phyloP scores from a whole-genome alignment of 2,888 invertebrate genomes.

The Cantharis rufa region DNA sequence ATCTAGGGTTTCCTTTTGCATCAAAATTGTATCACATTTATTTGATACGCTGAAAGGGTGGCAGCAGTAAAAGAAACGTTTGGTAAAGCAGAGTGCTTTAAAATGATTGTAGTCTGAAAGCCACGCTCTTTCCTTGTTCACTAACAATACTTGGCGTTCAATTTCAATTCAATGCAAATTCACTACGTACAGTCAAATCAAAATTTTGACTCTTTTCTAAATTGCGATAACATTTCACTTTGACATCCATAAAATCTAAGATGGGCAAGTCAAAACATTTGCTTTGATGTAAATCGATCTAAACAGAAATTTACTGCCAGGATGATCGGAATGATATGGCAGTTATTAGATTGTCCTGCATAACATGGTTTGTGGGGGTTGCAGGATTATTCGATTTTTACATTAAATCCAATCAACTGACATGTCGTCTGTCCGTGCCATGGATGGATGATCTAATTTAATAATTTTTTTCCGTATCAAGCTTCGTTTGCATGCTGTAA shows the following conservation, averaged over 20 bases:
- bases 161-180: slow-evolving; percentile 52
- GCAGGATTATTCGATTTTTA: slow-evolving; percentile 34
- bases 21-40: slow-evolving; percentile 44
- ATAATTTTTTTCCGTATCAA: slow-evolving; percentile 13
- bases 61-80: slow-evolving; percentile 45
- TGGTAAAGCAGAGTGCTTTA: slow-evolving; percentile 47
- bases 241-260: not conserved
- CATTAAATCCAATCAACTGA: slow-evolving; percentile 35
- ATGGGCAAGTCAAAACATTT: not conserved
- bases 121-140: slow-evolving; percentile 52
- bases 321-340: slow-evolving; percentile 23
- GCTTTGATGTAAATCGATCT: slow-evolving; percentile 3
- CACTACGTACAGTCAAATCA: slow-evolving; percentile 27
- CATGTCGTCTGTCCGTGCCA: slow-evolving; percentile 11
- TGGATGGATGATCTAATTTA: slow-evolving; percentile 27
- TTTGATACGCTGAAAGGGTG: slow-evolving; percentile 48
- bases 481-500: not conserved
- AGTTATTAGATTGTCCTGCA: slow-evolving; percentile 33
- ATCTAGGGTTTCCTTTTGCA: slow-evolving; percentile 11
- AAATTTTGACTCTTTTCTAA: slow-evolving; percentile 5
- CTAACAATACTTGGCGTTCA: slow-evolving; percentile 45
- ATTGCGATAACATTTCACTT: not conserved
- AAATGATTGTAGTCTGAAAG: slow-evolving; percentile 49
- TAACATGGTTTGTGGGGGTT: slow-evolving; percentile 33
- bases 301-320: slow-evolving; percentile 1